Conservation (phyloP, 1,140 invertebrate genomes). For the Plutomurus gul region DNA sequence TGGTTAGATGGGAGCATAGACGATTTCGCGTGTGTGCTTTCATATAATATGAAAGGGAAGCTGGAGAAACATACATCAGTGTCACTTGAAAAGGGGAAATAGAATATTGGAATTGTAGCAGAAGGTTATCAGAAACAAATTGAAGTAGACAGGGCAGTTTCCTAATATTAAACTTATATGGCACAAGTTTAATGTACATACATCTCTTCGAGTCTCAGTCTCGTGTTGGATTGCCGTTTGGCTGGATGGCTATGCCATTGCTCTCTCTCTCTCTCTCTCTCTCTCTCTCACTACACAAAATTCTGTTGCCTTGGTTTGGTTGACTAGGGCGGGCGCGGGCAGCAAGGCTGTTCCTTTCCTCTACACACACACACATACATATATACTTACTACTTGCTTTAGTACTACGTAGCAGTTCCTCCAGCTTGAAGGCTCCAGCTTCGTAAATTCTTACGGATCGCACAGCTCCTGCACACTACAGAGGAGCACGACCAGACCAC, state of each 20-base stretch:
- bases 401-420: too few species aligned
- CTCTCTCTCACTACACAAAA: not conserved
- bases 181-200: slow-evolving; percentile 45
- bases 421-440: too few species aligned
- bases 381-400: too few species aligned
- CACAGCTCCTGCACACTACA: too few species aligned
- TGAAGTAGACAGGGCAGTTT: slow-evolving; percentile 49
- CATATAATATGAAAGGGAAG: slow-evolving; percentile 49
- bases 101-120: slow-evolving; percentile 52
- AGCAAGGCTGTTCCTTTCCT: too few species aligned
- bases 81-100: slow-evolving; percentile 51
- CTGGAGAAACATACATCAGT: slow-evolving; percentile 51
- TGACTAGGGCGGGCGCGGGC: too few species aligned
- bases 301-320: not conserved
- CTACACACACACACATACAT: not conserved
- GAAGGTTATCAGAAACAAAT: slow-evolving; percentile 53
- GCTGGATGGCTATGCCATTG: not conserved
- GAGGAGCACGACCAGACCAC: too few species aligned
- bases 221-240: slow-evolving; percentile 40
- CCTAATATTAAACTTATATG: slow-evolving; percentile 49
- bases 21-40: slow-evolving; percentile 40
- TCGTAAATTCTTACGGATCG: too few species aligned
- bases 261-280: not conserved
- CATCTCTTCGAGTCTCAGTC: slow-evolving; percentile 20
- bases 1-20: slow-evolving; percentile 45